Percentiles rank a stretch among this genome's conserved stretches.
Evolutionary conservation across 1,140 invertebrate genomes (phyloP).

Genomic region (Nymphalis io): DNA sequence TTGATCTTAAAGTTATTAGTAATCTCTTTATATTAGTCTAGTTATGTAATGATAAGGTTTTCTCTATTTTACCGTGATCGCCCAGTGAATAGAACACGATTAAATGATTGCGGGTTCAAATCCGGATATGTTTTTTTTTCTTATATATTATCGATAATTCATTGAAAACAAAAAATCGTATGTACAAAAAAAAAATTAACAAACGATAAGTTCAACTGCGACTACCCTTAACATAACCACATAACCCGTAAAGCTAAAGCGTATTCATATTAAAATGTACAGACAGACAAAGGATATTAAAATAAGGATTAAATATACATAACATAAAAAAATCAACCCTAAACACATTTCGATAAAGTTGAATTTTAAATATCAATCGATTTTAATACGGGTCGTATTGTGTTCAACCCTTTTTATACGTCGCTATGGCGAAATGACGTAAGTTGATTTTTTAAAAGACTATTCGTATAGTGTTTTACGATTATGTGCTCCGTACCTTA

Average conservation of each 20-base stretch:
- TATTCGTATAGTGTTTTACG: background rate
- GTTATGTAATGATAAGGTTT: no score
- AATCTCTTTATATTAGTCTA: no score
- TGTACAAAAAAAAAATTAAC: no score
- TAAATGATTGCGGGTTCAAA: no score
- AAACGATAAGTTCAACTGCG: no score
- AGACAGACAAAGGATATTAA: slow-evolving; percentile 38
- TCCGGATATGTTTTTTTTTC: no score
- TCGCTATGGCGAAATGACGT: slow-evolving; percentile 11
- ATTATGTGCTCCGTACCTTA: background rate
- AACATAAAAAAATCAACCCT: slow-evolving; percentile 2
- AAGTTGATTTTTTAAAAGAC: background rate
- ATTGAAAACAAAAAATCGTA: no score
- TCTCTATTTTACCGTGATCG: no score
- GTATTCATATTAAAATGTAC: slow-evolving; percentile 44
- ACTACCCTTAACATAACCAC: slow-evolving; percentile 29
- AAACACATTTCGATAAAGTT: slow-evolving; percentile 12
- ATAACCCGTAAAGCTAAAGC: slow-evolving; percentile 36
- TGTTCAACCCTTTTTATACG: slow-evolving; percentile 12
- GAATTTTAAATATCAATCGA: background rate
- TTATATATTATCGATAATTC: no score
- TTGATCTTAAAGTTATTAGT: no score
- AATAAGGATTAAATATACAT: slow-evolving; percentile 27
- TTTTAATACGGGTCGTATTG: slow-evolving; percentile 13
- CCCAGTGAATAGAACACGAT: no score